Evolutionary conservation across 1,140 invertebrate genomes (phyloP).

Genomic region (Ridgeia piscesae): DNA sequence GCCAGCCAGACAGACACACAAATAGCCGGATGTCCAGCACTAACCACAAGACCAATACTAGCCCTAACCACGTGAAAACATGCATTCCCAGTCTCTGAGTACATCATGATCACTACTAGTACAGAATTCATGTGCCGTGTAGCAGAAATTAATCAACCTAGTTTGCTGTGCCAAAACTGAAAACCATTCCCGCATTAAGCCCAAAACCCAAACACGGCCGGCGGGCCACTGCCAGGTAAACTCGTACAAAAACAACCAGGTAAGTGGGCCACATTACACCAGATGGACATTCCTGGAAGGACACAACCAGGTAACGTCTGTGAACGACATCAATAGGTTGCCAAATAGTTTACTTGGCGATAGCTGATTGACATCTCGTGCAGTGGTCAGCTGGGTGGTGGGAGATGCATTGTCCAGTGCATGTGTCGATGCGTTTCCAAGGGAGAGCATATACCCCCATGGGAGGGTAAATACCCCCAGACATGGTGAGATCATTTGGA

Average conservation of each 20-base stretch:
- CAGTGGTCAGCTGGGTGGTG: background rate
- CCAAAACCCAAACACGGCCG: background rate
- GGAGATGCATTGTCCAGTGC: background rate
- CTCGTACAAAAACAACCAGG: background rate
- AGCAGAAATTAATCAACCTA: background rate
- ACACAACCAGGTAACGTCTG: background rate
- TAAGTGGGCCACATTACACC: background rate
- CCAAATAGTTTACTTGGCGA: background rate
- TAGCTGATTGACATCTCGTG: background rate
- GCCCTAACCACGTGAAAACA: background rate
- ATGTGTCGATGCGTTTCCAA: background rate
- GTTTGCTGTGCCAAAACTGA: background rate
- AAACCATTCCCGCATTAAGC: background rate
- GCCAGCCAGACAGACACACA: too few species aligned
- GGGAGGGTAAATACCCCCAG: background rate
- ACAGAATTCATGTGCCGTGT: background rate
- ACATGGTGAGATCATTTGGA: background rate
- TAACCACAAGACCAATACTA: background rate
- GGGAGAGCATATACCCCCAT: too few species aligned
- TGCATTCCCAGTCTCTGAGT: background rate
- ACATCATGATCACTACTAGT: too few species aligned
- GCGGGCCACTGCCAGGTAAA: background rate
- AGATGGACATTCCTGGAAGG: background rate
- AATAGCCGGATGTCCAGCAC: too few species aligned
- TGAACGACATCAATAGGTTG: background rate